phyloP scores from a whole-genome alignment of 2,797 vertebrate genomes.

The Rallus crepitans region DNA sequence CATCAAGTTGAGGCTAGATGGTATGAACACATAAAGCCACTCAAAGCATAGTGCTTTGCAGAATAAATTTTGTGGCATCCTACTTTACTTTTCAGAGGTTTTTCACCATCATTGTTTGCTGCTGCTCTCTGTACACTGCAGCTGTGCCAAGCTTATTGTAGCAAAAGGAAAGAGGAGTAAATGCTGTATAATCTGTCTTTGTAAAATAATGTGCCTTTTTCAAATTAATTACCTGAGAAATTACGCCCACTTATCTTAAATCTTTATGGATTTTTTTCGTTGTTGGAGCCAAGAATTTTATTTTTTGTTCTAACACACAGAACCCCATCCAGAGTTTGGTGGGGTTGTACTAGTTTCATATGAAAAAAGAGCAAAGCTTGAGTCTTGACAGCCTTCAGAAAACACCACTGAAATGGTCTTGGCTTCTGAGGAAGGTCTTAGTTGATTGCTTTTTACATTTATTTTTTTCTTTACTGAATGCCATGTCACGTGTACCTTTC shows the following conservation, averaged over 20 bases:
- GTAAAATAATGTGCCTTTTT: background rate
- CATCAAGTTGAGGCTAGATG: background rate
- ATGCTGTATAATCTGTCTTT: background rate
- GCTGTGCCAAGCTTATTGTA: background rate
- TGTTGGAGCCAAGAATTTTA: background rate
- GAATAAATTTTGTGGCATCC: background rate
- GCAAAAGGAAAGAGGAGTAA: background rate
- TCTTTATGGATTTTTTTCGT: background rate
- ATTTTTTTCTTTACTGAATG: background rate
- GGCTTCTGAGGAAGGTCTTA: background rate
- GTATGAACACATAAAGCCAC: background rate
- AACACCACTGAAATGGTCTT: too few relatives aligned
- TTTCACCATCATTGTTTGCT: background rate
- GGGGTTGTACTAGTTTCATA: background rate
- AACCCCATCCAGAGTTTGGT: background rate
- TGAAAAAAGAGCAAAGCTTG: background rate
- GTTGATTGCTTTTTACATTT: background rate
- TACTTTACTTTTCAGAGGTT: background rate
- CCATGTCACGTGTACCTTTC: background rate
- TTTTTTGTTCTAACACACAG: background rate
- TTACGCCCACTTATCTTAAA: background rate
- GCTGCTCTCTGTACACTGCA: background rate
- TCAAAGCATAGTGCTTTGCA: background rate
- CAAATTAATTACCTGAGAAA: background rate
- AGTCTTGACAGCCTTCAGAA: background rate